Conservation (phyloP, 2,797 vertebrate genomes). For the Rhabdophis nuchalis region DNA sequence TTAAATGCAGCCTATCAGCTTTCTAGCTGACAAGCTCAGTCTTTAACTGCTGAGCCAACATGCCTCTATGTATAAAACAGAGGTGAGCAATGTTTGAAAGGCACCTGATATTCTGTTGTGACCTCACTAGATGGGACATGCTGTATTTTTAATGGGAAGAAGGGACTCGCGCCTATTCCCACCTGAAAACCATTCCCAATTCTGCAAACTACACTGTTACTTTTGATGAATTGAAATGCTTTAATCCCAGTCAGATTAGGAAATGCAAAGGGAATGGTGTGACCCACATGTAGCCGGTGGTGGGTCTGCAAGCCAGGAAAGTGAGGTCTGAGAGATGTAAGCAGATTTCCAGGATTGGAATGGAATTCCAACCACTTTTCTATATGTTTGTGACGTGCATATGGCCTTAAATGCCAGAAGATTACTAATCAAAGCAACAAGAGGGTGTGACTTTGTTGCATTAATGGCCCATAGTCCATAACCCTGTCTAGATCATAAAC, state of each 20-base stretch:
- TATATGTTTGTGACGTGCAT: neutral
- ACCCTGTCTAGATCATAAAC: neutral
- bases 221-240: neutral
- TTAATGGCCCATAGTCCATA: neutral
- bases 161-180: neutral
- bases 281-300: neutral
- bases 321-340: neutral
- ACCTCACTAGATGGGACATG: neutral
- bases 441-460: neutral
- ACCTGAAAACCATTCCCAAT: neutral
- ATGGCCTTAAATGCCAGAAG: neutral
- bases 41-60: neutral
- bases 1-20: neutral
- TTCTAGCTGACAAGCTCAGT: neutral
- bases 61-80: neutral
- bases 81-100: neutral
- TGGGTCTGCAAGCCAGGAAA: neutral
- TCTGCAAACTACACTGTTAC: neutral
- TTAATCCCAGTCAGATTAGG: neutral
- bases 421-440: neutral
- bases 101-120: neutral
- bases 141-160: neutral
- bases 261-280: neutral
- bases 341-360: neutral
- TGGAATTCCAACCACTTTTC: neutral